Evolutionary conservation across 2,113 vertebrate species (phyloP), one percentile per base, ranked within the genome.

Genomic region (Neodon shergylaensis): DNA sequence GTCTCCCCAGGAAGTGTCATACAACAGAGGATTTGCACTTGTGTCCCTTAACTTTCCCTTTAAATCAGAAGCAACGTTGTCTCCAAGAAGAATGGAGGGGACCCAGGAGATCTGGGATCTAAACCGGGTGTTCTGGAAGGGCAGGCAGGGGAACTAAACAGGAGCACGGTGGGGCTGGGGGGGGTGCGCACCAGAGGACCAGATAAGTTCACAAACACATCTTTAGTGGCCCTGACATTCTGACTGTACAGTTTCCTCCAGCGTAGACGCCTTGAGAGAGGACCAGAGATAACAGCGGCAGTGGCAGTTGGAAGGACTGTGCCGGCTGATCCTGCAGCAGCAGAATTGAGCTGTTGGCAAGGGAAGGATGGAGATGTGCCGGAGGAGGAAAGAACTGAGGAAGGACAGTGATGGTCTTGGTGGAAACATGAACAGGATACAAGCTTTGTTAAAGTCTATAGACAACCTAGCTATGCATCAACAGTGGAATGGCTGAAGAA

Each of bases 401-500:
- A 70, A 58, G 28, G 21, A 82, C 76, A 31, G 39, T 79, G 58
- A n/a, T 68, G 65, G 72, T 61, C 81, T 88, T n/a, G 26, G n/a
- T 58, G 19, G 73, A 90, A 91, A 92, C 78, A 44, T 77, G 52
- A 92, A 63, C 5, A 65, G 52, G 39, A 81, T 74, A 83, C 5
- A n/a, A n/a, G 76, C 77, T 82, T 81, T 85, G 22, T 91, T 86
- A 84, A 70, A 21, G n/a, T n/a, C 58, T 39, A 31, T 14, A 73
- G 79, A 81, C 83, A 72, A n/a, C 14, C 28, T 65, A 65, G 17
- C 44, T 39, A 76, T 5, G 85, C 39, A 90, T 8, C 88, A 85
- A 44, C 74, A 58, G n/a, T 74, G 21, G 26, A 91, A 79, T 95
- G 33, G 88, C 58, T 90, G 74, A 90, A 39, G 88, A n/a, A 90